These are phyloP conservation scores for Scolopax mira DNA, from an alignment of 2,113 vertebrate genomes.

Conservation along the genomic window DNA sequence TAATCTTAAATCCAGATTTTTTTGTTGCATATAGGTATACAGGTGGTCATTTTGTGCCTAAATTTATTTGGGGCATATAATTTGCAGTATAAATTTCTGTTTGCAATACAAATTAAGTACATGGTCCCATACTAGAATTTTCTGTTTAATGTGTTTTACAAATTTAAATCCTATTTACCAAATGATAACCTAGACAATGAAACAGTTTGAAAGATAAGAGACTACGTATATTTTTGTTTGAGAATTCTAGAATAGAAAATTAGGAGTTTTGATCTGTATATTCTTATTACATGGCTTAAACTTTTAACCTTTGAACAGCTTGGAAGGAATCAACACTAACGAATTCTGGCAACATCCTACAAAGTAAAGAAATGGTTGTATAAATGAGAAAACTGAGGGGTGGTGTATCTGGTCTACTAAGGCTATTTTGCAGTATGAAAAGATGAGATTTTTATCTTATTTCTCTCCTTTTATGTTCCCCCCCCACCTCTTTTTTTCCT, in stretches of 20 bases:
- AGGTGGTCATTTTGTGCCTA: neutral
- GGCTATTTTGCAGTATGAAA: neutral
- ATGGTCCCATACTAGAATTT: neutral
- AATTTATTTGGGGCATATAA: neutral
- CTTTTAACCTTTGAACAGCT: neutral
- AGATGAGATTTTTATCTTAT: neutral
- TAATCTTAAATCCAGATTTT: neutral
- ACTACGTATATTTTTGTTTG: neutral
- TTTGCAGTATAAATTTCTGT: neutral
- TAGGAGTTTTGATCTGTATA: neutral
- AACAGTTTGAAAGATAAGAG: neutral
- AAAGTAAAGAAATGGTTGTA: neutral
- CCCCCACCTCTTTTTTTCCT: fast-evolving
- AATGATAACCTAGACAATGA: neutral
- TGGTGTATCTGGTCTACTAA: neutral
- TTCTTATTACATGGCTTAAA: neutral
- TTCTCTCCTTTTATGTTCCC: neutral
- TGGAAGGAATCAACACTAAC: neutral
- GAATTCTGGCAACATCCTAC: neutral
- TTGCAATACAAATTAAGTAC: neutral
- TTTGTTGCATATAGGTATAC: neutral
- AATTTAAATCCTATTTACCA: neutral
- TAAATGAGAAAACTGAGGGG: neutral
- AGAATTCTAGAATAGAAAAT: neutral
- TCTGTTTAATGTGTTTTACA: neutral